phyloP scores from a whole-genome alignment of 2,797 vertebrate species.

The Cossypha heuglini region DNA sequence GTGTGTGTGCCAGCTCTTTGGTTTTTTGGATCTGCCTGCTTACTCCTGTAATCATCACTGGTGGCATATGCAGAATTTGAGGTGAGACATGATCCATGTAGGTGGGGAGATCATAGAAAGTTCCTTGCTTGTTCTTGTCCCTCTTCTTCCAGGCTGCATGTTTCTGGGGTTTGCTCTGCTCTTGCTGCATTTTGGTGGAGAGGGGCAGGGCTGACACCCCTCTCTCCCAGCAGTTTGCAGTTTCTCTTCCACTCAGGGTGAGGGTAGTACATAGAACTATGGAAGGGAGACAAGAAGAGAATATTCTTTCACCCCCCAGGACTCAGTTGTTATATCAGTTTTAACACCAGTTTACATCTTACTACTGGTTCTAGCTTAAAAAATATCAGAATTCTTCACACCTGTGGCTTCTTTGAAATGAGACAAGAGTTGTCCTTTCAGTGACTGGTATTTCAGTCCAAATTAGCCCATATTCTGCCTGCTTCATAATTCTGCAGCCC shows the following conservation, averaged over 20 bases:
- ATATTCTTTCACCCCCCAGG: background rate
- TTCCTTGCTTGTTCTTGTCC: background rate
- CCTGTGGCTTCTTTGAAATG: background rate
- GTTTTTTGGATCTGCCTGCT: background rate
- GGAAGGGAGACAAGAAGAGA: background rate
- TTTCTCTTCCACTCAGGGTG: background rate
- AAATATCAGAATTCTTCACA: background rate
- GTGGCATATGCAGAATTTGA: background rate
- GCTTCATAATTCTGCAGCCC: background rate
- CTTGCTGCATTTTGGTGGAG: background rate
- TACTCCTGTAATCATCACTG: background rate
- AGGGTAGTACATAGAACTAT: background rate
- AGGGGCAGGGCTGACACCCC: background rate
- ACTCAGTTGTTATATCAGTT: background rate
- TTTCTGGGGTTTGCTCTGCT: background rate
- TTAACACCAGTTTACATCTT: background rate
- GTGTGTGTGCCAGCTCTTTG: background rate
- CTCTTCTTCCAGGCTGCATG: background rate
- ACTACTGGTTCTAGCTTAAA: background rate
- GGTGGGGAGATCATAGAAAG: background rate
- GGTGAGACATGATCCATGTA: rapidly evolving
- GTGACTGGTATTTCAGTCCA: background rate
- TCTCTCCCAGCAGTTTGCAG: background rate
- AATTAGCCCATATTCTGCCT: background rate
- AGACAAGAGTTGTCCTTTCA: background rate